Evolutionary conservation across 2,888 invertebrate genomes (phyloP), one percentile per base, ranked within the genome.

Genomic region (Chalcosyrphus nemorum): DNA sequence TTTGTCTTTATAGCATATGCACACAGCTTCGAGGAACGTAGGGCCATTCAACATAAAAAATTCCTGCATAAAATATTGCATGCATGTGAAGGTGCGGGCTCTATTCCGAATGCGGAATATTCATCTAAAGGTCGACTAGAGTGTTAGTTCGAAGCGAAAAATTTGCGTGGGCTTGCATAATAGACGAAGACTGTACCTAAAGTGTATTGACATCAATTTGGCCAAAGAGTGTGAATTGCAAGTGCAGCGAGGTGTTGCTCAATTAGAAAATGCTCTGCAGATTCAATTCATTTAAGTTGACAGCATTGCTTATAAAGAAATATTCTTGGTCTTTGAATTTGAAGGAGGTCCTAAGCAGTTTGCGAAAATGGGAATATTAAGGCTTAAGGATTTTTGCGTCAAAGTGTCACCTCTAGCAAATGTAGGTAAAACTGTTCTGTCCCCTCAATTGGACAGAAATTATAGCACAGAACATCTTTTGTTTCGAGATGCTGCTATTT

Each of bases 51-150:
- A 41, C 41, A 66, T 41, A 59, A 57, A 59, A 57, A 72, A 71
- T 72, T 47, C 74, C 29, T 70, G 68, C 78, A 84, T 76, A 59
- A 76, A 59, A 66, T 74, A 63, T 45, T 38, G 35, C 9, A 35
- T 52, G 17, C 38, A 61, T 56, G 57, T 24, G 50, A 19, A 52
- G 66, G 54, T 72, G 61, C 17, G 50, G 65, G 66, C 27, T 41
- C 66, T 59, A 77, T 77, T 59, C n/a, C n/a, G 81, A 72, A 72
- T 74, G 82, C 72, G 72, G 72, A 78, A 82, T n/a, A n/a, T 78
- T 77, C 66, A 78, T 57, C 47, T 56, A 74, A 82, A 82, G 82
- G 72, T 78, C 82, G 61, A 43, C 59, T 47, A 72, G 45, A 47
- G 45, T 77, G 52, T 65, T 35, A 15, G 13, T n/a, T n/a, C n/a